Evolutionary conservation across 1,140 invertebrate species (phyloP).

Genomic region (Megathymus violae): DNA sequence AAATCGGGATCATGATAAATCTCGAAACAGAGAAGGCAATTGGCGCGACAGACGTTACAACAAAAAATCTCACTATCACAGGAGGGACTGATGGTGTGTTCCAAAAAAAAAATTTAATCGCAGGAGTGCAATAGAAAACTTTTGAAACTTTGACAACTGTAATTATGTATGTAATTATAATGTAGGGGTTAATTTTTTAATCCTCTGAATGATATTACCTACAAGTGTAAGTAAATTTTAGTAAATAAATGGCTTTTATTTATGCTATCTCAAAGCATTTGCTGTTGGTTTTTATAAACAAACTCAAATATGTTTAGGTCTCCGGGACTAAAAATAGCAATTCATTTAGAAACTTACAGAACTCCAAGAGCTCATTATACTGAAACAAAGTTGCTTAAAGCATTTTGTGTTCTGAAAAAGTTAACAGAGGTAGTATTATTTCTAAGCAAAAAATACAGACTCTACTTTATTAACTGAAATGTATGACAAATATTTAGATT

Average conservation of each 20-base stretch:
- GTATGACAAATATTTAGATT: too few species aligned
- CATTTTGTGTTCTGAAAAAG: too few species aligned
- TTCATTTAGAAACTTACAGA: too few species aligned
- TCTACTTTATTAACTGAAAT: too few species aligned
- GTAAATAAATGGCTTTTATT: background rate
- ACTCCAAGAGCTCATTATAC: too few species aligned
- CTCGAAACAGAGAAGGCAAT: slow-evolving; percentile 45
- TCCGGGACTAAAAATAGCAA: too few species aligned
- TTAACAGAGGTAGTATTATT: too few species aligned
- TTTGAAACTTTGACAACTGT: background rate
- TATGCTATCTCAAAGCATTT: too few species aligned
- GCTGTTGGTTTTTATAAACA: too few species aligned
- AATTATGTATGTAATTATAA: background rate
- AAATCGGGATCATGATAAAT: slow-evolving; percentile 40
- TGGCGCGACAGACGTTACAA: slow-evolving; percentile 53
- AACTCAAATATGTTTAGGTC: too few species aligned
- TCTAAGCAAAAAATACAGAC: too few species aligned
- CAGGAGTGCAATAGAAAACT: background rate
- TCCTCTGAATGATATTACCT: background rate
- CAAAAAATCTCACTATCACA: slow-evolving; percentile 53
- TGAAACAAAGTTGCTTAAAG: too few species aligned
- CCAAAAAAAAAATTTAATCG: background rate
- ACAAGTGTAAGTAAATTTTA: background rate
- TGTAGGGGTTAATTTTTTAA: background rate
- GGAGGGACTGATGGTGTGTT: slow-evolving; percentile 44